phyloP scores from a whole-genome alignment of 1,140 invertebrate genomes.

The Drosophila oshimai region DNA sequence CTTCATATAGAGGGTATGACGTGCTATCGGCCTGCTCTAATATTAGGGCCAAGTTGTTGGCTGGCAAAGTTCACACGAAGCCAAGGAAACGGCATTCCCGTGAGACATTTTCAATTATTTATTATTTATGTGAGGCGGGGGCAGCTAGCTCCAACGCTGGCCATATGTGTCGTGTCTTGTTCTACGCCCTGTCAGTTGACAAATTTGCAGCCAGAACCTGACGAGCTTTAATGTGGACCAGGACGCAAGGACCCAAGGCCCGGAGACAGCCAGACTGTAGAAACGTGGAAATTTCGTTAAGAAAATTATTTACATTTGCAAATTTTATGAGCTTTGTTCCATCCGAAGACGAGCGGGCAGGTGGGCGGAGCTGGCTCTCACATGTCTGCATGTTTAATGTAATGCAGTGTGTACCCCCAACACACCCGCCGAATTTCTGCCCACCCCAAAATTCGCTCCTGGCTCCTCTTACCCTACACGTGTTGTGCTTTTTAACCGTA shows the following conservation, averaged over 20 bases:
- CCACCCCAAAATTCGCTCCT: neutral
- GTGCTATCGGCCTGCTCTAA: conserved; percentile 57
- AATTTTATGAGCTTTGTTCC: conserved; percentile 78
- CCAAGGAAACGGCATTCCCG: conserved; percentile 56
- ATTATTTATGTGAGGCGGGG: conserved; percentile 61
- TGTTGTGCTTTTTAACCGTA: conserved; percentile 79
- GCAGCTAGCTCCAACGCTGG: conserved; percentile 9
- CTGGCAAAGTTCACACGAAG: conserved; percentile 73
- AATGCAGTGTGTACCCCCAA: conserved; percentile 20
- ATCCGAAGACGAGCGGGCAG: neutral
- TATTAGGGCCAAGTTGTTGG: conserved; percentile 76
- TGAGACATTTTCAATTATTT: conserved; percentile 79
- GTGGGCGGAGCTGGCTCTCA: conserved; percentile 47
- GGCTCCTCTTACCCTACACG: conserved; percentile 54
- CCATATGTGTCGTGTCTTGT: conserved; percentile 61
- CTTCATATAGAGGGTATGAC: conserved; percentile 19
- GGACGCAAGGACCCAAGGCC: neutral
- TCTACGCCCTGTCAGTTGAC: conserved; percentile 56
- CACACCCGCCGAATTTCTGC: neutral
- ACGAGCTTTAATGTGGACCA: conserved; percentile 71
- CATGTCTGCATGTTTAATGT: conserved; percentile 74
- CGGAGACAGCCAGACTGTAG: conserved; percentile 30
- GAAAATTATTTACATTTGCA: conserved; percentile 80
- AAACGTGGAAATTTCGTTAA: conserved; percentile 74
- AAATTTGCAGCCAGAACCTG: conserved; percentile 62